A percentile compares a stretch with the other conserved stretches of the same genome.
Conservation (phyloP, 23 tunicate genomes). For the Diplosoma virens region DNA sequence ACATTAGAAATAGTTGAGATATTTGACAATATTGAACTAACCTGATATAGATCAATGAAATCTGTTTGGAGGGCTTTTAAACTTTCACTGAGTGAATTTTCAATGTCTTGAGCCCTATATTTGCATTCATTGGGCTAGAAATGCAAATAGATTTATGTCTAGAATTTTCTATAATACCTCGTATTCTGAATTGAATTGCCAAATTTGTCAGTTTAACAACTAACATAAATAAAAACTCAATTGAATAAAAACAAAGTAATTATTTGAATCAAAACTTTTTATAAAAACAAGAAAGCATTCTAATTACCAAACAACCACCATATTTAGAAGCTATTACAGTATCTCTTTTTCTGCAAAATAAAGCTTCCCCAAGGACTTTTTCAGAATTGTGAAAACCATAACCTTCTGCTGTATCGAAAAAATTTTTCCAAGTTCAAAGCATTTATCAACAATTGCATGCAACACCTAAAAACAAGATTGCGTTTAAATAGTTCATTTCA, state of each 20-base stretch:
- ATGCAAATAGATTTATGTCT: not conserved
- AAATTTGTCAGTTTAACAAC: not conserved
- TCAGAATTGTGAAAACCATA: slow-evolving; percentile 37
- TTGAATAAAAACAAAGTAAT: not conserved
- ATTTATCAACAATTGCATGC: slow-evolving; percentile 45
- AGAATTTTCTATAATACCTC: too few relatives aligned
- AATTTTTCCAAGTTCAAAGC: slow-evolving; percentile 48
- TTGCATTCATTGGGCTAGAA: slow-evolving; percentile 6
- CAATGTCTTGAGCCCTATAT: slow-evolving; percentile 44
- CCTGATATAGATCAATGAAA: slow-evolving; percentile 60
- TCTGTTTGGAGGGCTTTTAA: slow-evolving; percentile 41
- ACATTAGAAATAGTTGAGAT: not conserved
- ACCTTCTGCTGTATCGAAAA: slow-evolving; percentile 62
- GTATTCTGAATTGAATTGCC: not conserved
- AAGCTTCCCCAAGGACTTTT: slow-evolving; percentile 41
- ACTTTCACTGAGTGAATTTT: slow-evolving; percentile 37
- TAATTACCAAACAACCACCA: not conserved
- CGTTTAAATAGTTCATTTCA: too few relatives aligned
- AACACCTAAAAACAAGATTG: slow-evolving; percentile 23
- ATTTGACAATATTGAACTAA: not conserved
- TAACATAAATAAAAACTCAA: not conserved
- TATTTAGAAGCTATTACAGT: slow-evolving; percentile 41
- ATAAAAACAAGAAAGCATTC: too few relatives aligned
- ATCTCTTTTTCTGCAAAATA: slow-evolving; percentile 43
- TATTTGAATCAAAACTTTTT: not conserved